Base-by-base conservation (phyloP, 2,113 vertebrate genomes). In the Poeciliopsis retropinna region DNA sequence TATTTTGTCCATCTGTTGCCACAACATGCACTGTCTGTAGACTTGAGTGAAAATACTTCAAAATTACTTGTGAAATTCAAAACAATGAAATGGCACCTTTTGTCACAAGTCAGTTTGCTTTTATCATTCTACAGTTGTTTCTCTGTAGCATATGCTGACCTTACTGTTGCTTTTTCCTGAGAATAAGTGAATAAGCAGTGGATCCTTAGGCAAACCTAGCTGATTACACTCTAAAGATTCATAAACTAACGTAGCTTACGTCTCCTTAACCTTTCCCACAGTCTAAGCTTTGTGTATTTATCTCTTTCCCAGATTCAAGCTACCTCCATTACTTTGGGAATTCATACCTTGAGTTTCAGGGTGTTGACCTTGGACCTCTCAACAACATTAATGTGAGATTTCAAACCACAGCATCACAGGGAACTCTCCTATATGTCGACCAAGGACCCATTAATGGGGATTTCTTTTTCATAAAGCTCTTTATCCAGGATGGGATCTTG, bases 331-430 rank as follows among this genome's bases (percentile, higher is more conserved):
- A 95, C 86, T 91, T 92, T 27, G 95, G 96, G 27, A 81, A 95
- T 83, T 95, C 95, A 25, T 96, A 95, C 82, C 82, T 95, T 91
- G 92, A 96, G 90, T 97, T 97, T 92, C 83, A 91, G 67, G 92
- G 93, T 61, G 89, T 96, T 69, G 71, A 83, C 83, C 92, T 96
- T 44, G 85, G 79, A 2, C 22, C 44, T 8, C 65, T 94, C 81
- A 96, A 93, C 70, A 94, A 90, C 69, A 93, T 97, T 63, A 90
- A 84, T 10, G 72, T 97, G 85, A 88, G 94, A 85, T 96, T 97
- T 84, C 94, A 93, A 71, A 96, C 94, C 3, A 77, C 61, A 29
- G 87, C 34, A 0, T 69, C 83, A 25, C 75, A 87, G n/a, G 96
- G 96, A 83, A 94, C 94, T 10, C 81, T 97, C 3, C 81, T 98